A percentile compares a stretch with the other conserved stretches of the same genome.
These are phyloP conservation scores for Alloscopus bannaensis DNA, from an alignment of 2,888 invertebrate genomes.

Conservation along the genomic window DNA sequence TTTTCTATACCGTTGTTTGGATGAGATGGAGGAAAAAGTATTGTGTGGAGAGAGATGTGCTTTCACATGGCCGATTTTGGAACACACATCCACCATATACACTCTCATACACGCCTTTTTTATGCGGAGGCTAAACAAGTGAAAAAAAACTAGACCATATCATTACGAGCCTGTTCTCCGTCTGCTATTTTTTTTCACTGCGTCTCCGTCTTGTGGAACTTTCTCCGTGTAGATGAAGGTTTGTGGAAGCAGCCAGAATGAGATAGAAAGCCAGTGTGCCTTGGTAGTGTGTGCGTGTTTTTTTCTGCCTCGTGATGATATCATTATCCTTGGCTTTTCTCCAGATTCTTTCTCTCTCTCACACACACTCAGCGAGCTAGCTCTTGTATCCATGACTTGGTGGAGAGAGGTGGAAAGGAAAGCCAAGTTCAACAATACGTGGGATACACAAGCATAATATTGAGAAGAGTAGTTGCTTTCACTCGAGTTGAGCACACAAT, in stretches of 20 bases:
- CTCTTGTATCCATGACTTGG: no score
- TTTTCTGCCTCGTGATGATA: constrained; percentile 35
- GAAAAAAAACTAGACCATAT: no score
- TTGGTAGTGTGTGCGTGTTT: not conserved
- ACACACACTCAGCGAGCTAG: no score
- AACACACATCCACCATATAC: no score
- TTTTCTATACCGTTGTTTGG: not conserved
- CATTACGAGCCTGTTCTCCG: no score
- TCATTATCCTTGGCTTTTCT: constrained; percentile 65
- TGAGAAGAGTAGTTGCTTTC: no score
- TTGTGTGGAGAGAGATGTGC: no score
- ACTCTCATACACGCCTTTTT: no score
- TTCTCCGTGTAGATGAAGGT: not conserved
- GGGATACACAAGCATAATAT: no score
- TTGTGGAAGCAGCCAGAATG: not conserved
- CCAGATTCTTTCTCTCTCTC: constrained; percentile 38
- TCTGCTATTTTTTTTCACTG: not conserved
- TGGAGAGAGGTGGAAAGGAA: constrained; percentile 52
- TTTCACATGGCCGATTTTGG: no score
- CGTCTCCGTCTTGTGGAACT: not conserved
- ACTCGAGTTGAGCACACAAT: no score
- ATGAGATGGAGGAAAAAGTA: not conserved
- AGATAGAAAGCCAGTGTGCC: not conserved
- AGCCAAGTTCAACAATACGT: constrained; percentile 56
- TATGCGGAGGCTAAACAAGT: no score